These are phyloP conservation scores for Brachyistius frenatus DNA, from an alignment of 2,113 vertebrate genomes.

Conservation along the genomic window DNA sequence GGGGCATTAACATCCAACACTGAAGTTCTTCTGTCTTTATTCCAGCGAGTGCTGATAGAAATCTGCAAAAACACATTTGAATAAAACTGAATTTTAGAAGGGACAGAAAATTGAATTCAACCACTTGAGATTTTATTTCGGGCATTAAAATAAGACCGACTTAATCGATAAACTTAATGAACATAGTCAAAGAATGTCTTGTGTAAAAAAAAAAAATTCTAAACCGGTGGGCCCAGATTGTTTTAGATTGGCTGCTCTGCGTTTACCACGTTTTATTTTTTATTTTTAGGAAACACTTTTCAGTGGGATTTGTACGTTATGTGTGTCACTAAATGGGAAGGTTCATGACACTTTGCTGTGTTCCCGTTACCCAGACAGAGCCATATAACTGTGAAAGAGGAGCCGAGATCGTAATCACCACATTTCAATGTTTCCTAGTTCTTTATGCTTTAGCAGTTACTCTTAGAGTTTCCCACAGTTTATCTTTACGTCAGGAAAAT, in stretches of 20 bases:
- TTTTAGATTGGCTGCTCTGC: background rate
- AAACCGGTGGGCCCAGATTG: background rate
- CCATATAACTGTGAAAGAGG: background rate
- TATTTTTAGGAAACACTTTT: background rate
- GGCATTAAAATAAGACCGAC: background rate
- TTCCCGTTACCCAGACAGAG: background rate
- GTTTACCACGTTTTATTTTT: background rate
- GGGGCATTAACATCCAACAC: background rate
- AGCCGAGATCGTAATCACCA: background rate
- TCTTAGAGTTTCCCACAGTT: background rate
- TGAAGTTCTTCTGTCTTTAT: background rate
- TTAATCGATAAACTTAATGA: too few species aligned
- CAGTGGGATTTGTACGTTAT: background rate
- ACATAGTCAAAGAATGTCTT: background rate
- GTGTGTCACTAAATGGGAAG: background rate
- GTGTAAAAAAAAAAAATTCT: background rate
- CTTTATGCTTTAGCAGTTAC: background rate
- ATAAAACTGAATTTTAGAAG: background rate
- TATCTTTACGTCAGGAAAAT: background rate
- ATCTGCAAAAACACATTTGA: background rate
- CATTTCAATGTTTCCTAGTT: background rate
- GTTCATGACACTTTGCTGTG: background rate
- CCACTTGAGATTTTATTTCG: background rate
- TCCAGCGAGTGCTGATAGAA: background rate
- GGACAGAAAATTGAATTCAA: background rate